phyloP scores from a whole-genome alignment of 2,797 vertebrate species.

The Melanotaenia trifasciata region DNA sequence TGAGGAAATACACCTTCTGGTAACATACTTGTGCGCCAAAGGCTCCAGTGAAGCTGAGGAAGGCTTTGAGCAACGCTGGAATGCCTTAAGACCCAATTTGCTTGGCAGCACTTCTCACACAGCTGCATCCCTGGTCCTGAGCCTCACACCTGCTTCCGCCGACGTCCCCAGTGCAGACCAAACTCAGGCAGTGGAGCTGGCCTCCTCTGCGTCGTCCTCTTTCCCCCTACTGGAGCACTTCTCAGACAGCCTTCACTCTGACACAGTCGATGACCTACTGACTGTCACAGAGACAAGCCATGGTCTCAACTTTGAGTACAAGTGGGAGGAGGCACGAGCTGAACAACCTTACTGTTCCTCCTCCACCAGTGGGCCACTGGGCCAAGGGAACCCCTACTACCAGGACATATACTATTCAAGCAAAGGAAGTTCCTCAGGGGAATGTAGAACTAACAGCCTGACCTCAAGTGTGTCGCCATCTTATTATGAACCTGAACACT shows the following conservation, averaged over 20 bases:
- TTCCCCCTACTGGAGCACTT: slow-evolving; percentile 96
- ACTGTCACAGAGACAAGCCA: slow-evolving; percentile 96
- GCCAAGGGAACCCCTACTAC: slow-evolving; percentile 86
- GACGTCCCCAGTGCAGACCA: slow-evolving; percentile 62
- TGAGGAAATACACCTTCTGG: slow-evolving; percentile 94
- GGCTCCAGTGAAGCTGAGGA: slow-evolving; percentile 90
- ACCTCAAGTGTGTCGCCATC: slow-evolving; percentile 87
- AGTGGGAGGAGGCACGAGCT: slow-evolving; percentile 91
- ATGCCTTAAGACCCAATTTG: slow-evolving; percentile 90
- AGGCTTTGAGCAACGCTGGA: slow-evolving; percentile 96
- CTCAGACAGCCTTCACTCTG: slow-evolving; percentile 90
- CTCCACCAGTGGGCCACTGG: slow-evolving; percentile 82
- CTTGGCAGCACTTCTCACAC: slow-evolving; percentile 73
- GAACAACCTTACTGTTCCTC: slow-evolving; percentile 88
- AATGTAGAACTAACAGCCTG: slow-evolving; percentile 76
- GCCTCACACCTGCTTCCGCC: slow-evolving; percentile 78
- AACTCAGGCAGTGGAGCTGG: slow-evolving; percentile 77
- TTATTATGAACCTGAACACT: slow-evolving; percentile 88
- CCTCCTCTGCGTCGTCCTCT: slow-evolving; percentile 85
- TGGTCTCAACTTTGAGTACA: slow-evolving; percentile 97
- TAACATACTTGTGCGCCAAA: slow-evolving; percentile 94
- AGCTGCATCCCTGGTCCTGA: slow-evolving; percentile 69
- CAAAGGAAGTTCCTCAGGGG: slow-evolving; percentile 68
- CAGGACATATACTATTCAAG: slow-evolving; percentile 90
- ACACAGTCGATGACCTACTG: slow-evolving; percentile 91